phyloP scores from a whole-genome alignment of 2,888 invertebrate species.

The Leptinotarsa juncta region DNA sequence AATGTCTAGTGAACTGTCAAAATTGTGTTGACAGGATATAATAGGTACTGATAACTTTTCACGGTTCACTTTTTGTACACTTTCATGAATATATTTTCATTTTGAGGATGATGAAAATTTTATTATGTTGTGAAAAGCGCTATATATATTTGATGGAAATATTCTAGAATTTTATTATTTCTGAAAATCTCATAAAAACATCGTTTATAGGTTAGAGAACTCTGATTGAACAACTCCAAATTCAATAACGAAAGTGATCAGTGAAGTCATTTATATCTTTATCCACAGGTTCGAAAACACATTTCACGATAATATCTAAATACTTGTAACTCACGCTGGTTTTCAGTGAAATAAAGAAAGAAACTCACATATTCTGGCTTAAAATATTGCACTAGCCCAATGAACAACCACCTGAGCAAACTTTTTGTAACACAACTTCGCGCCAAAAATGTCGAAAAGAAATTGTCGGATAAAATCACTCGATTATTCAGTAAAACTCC shows the following conservation, averaged over 20 bases:
- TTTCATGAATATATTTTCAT: neutral
- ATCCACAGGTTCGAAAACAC: too few relatives aligned
- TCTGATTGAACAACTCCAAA: too few relatives aligned
- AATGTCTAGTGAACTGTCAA: neutral
- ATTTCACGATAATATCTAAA: neutral
- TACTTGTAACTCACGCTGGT: neutral
- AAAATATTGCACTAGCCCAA: slow-evolving; percentile 50
- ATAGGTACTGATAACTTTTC: too few relatives aligned
- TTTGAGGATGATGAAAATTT: too few relatives aligned
- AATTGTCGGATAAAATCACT: neutral
- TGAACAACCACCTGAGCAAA: slow-evolving; percentile 44
- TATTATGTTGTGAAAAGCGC: too few relatives aligned
- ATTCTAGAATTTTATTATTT: too few relatives aligned
- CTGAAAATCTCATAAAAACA: too few relatives aligned
- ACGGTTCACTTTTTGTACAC: neutral
- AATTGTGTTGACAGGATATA: neutral
- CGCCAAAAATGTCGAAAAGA: slow-evolving; percentile 43
- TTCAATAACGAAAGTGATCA: too few relatives aligned
- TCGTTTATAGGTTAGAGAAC: too few relatives aligned
- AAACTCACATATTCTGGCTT: slow-evolving; percentile 45
- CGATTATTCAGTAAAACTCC: slow-evolving; percentile 13
- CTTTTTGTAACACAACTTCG: slow-evolving; percentile 40
- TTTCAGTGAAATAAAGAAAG: slow-evolving; percentile 17
- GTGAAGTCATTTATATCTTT: too few relatives aligned
- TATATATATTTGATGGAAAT: too few relatives aligned